These are phyloP conservation scores for Argyra leucocephala DNA, from an alignment of 2,888 invertebrate genomes.

Conservation along the genomic window DNA sequence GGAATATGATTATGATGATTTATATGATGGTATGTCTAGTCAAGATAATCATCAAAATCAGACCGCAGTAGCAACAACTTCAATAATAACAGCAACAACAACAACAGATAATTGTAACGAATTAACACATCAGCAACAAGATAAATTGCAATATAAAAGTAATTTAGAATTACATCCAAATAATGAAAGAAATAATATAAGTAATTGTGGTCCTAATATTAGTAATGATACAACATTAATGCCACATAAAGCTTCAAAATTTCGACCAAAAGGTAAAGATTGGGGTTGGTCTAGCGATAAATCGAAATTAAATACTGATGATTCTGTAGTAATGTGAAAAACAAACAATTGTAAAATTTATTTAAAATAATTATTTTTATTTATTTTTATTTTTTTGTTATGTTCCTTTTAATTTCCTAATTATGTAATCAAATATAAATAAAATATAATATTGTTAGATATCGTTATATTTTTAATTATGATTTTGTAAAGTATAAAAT, in stretches of 20 bases:
- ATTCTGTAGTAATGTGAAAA: constrained; percentile 1
- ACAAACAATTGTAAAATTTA: background rate
- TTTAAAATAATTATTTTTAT: background rate
- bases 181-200: background rate
- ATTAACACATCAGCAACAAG: constrained; percentile 24
- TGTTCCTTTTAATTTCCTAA: background rate
- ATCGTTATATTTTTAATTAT: background rate
- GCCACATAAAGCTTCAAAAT: constrained; percentile 53
- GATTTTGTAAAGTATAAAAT: background rate
- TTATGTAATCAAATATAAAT: background rate
- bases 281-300: constrained; percentile 40
- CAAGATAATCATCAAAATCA: constrained; percentile 16
- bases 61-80: constrained; percentile 28
- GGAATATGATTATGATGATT: constrained; percentile 46
- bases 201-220: constrained; percentile 11
- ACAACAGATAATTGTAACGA: background rate
- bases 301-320: background rate
- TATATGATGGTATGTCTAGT: constrained; percentile 21
- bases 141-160: background rate
- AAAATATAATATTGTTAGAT: background rate
- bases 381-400: background rate
- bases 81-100: constrained; percentile 17
- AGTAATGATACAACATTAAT: constrained; percentile 25
- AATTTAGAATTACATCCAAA: constrained; percentile 8
- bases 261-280: constrained; percentile 62